Evolutionary conservation across 2,888 invertebrate genomes (phyloP), one percentile per base, ranked within the genome.

Genomic region (Autographa gamma): DNA sequence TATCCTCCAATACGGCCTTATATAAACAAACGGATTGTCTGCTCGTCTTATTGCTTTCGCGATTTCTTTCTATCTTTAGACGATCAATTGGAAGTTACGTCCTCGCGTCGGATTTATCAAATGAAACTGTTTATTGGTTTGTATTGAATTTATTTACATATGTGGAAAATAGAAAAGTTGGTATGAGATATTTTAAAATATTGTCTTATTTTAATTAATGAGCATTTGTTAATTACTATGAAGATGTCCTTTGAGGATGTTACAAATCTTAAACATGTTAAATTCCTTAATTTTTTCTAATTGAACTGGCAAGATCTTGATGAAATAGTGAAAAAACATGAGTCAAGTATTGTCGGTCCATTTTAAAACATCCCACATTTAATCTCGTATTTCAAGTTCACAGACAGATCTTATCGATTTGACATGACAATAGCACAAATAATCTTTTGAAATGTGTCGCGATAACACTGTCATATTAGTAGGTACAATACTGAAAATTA

Each of bases 21-120:
- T 89, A 92, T 91, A 94, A 93, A 94, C 92, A 95, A 91, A 91
- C 90, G 89, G 92, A 92, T 93, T 92, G 92, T 93, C 89, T 89
- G 88, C 79, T 87, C 88, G 80, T 85, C 90, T 92, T 86, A 86
- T 86, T 92, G 90, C 90, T 89, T 90, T 86, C 77, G 70, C 79
- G 81, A 83, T 82, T 84, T 76, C 84, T 86, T 87, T 86, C 81
- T 83, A 85, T 87, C 83, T 76, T 70, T 79, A 82, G 73, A 74
- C 84, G 82, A 80, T 85, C 84, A 83, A 86, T 83, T 80, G 72
- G 71, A 78, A 83, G 79, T 82, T 81, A 78, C 81, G 74, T 71
- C 38, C 38, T 61, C 63, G 16, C 14, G 3, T 61, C 61, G 77
- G 83, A 85, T 86, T 89, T 82, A 69, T 63, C 63, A 66, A 80